Conservation (phyloP, 2,113 vertebrate species). For the Ptyas mucosa region DNA sequence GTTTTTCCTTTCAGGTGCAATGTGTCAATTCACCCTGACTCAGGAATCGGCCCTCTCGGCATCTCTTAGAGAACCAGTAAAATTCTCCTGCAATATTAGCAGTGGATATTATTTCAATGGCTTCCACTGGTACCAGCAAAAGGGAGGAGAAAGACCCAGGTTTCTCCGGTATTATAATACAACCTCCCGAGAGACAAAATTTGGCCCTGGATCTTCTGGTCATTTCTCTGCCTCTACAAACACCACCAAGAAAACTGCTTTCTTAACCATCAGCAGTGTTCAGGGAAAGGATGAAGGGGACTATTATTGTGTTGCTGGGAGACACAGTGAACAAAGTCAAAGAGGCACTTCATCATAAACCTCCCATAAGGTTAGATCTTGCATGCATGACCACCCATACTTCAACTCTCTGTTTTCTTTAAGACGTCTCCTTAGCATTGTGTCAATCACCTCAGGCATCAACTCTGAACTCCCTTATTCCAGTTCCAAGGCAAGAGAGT, state of each 20-base stretch:
- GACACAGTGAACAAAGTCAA: not conserved
- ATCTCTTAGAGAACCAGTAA: not conserved
- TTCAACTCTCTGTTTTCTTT: not conserved
- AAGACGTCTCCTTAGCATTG: too few species aligned
- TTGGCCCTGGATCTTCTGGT: not conserved
- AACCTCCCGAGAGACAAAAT: not conserved
- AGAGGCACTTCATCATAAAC: not conserved
- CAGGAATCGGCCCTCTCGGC: not conserved
- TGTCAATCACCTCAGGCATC: not conserved
- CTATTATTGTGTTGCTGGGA: not conserved
- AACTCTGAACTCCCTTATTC: not conserved
- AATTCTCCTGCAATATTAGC: not conserved
- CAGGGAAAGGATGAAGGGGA: not conserved
- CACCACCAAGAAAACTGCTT: not conserved
- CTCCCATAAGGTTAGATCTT: not conserved
- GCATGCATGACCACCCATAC: too few species aligned
- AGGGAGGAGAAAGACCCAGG: not conserved
- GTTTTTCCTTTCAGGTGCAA: not conserved
- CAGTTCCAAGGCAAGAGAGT: not conserved
- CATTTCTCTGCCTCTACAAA: not conserved
- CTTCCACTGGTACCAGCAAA: not conserved
- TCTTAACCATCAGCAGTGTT: not conserved
- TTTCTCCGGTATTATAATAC: not conserved
- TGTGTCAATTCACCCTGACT: not conserved
- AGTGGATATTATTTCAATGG: accelerated